A percentile compares a stretch with the other conserved stretches of the same genome.
phyloP scores from a whole-genome alignment of 2,888 invertebrate genomes.

The Oxytorus armatus region DNA sequence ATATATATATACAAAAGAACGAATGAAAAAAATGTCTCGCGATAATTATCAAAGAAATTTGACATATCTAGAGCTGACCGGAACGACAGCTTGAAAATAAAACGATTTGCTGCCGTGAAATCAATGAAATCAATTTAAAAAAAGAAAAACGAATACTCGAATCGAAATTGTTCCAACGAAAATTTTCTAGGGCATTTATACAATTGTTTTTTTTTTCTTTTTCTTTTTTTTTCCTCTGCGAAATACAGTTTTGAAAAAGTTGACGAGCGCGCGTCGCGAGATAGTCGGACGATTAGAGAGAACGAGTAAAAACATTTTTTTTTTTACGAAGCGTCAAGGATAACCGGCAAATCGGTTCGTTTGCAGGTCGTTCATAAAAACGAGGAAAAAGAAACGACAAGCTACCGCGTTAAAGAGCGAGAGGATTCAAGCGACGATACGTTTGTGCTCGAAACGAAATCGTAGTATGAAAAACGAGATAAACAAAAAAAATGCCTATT shows the following conservation, averaged over 20 bases:
- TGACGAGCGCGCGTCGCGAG: background rate
- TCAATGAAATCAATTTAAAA: conserved; percentile 28
- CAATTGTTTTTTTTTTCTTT: conserved; percentile 42
- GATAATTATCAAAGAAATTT: conserved; percentile 38
- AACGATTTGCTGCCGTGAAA: conserved; percentile 30
- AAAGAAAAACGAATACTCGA: conserved; percentile 8
- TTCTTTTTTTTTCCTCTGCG: conserved; percentile 18
- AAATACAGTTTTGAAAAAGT: conserved; percentile 35
- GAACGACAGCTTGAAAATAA: conserved; percentile 50
- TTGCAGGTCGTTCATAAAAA: too few relatives aligned
- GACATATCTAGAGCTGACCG: conserved; percentile 56
- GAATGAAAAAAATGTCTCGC: conserved; percentile 19
- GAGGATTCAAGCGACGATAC: conserved; percentile 65
- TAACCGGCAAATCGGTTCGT: too few relatives aligned
- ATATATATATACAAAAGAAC: conserved; percentile 1
- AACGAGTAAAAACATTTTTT: background rate
- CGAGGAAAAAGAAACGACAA: conserved; percentile 5
- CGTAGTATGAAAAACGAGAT: background rate
- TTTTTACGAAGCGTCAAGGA: too few relatives aligned
- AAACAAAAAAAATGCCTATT: conserved; percentile 75
- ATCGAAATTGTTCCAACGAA: conserved; percentile 51
- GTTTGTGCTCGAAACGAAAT: conserved; percentile 63
- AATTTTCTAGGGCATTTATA: conserved; percentile 53
- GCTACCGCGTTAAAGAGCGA: conserved; percentile 50
- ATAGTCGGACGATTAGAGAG: background rate